Base-by-base conservation (phyloP, 2,888 invertebrate species). In the Amitus sp. region DNA sequence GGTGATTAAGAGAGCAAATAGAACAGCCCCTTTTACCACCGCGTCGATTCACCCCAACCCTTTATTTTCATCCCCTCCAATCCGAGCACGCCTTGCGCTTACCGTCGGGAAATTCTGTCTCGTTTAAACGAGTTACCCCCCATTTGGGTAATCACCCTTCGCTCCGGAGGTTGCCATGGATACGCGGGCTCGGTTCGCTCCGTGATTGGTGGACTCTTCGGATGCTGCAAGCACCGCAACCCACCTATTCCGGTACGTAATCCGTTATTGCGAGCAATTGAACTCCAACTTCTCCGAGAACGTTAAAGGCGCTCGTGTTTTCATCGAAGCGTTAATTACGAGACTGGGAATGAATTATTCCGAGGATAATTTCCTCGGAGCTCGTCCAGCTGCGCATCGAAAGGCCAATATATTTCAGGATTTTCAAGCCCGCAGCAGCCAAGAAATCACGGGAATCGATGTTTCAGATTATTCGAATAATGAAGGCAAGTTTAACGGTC, bases 1-100 rank as follows among this genome's bases (percentile, higher is more conserved):
- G 74, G 73, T 76, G 78, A 81, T 82, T 80, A 81, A 77, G 75
- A 75, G 77, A 72, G 72, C 76, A 77, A 80, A 82, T 80, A 80
- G 74, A 73, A 67, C 65, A 67, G 65, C 65, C 65, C 65, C 67
- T 67, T 65, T 67, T 65, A 67, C 61, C 56, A 65, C 58, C 53
- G 62, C 61, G 62, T 63, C 65, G 55, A 58, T 66, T 60, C 58
- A 58, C 43, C 61, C 60, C 61, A 65, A 56, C 65, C 60, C 63
- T 62, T 48, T 49, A 18, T 57, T 54, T 40, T 28, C 51, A 54
- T 34, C 58, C 54, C 59, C 56, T 53, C 62, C 64, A 55, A 58
- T 55, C 61, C 56, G 59, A 51, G 55, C 43, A 52, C 50, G 55
- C 53, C 62, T 50, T 47, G 61, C 48, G 53, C 57, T 63, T 64